phyloP scores from a whole-genome alignment of 2,113 vertebrate species.

The Nycticryphes semicollaris region DNA sequence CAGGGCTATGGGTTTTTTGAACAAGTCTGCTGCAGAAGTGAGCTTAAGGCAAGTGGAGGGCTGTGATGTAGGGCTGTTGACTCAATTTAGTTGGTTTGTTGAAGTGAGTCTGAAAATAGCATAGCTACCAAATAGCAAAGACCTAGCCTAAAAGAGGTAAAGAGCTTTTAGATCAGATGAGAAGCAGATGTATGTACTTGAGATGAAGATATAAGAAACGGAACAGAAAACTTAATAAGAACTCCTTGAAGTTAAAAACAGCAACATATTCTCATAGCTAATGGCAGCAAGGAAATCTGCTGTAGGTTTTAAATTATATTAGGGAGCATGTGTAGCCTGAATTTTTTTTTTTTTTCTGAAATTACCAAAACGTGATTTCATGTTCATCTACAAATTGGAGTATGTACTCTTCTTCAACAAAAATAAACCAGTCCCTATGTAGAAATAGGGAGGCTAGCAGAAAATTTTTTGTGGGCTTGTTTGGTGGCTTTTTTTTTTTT shows the following conservation, averaged over 20 bases:
- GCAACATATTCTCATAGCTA: not conserved
- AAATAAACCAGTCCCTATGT: not conserved
- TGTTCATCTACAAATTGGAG: not conserved
- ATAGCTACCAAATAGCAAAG: not conserved
- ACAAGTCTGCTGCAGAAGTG: not conserved
- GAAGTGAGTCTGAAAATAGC: not conserved
- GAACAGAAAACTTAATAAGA: not conserved
- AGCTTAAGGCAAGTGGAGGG: not conserved
- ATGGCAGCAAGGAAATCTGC: not conserved
- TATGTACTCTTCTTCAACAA: not conserved
- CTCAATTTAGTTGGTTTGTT: not conserved
- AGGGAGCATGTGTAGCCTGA: not conserved
- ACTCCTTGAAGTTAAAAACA: not conserved
- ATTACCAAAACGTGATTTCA: not conserved
- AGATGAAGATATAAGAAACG: conserved; percentile 1
- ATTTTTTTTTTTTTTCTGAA: not conserved
- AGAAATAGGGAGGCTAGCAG: not conserved
- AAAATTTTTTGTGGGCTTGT: not conserved
- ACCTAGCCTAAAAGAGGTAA: not conserved
- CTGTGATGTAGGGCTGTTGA: not conserved
- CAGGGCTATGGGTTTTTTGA: too few relatives aligned
- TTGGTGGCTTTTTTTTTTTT: not conserved
- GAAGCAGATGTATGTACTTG: conserved; percentile 31
- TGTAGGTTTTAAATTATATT: not conserved
- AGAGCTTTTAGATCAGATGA: not conserved